Evolutionary conservation across 1,140 invertebrate species (phyloP), one percentile per base, ranked within the genome.

Genomic region (Maniola jurtina): DNA sequence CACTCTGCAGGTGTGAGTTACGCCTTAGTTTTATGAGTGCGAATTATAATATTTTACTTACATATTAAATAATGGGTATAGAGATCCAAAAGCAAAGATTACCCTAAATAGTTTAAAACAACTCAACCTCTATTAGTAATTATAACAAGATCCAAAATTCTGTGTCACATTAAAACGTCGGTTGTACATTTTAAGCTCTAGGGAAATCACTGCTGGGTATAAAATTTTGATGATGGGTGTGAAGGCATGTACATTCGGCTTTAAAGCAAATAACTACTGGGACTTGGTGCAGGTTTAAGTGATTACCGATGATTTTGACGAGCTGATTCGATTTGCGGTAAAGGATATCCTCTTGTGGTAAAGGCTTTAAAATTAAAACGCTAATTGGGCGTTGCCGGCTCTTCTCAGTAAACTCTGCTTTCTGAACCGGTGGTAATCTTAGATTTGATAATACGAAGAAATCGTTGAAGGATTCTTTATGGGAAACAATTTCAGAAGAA

Each of bases 221-320:
- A 59, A 66, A 60, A 66, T 66, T 60, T 56, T 60, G 64, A 60
- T 66, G 64, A 60, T 66, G 56, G 64, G 57, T 66, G 57, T 66
- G 57, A 45, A 66, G 47, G 16, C 54, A 56, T 56, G 50, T 61
- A 61, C 42, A 11, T 61, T 59, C 56, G 58, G 59, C 38, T 66
- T 59, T 66, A 66, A 59, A 60, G 64, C 64, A 66, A 66, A 66
- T 66, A 66, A 54, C 64, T 42, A 48, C 38, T 65, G 64, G 64
- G 48, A 66, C 6, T 40, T 36, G 40, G 13, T 36, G 50, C 55
- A 35, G 47, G 56, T 66, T 50, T 65, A 52, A 65, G 56, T 65
- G 56, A 65, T 65, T 55, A 66, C 52, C 48, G 61, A 61, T 66
- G 57, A 66, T 61, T 61, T 52, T 55, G 50, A 61, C 36, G 16